Evolutionary conservation across 1,140 invertebrate genomes (phyloP).

Genomic region (Lamellibrachia luymesi): DNA sequence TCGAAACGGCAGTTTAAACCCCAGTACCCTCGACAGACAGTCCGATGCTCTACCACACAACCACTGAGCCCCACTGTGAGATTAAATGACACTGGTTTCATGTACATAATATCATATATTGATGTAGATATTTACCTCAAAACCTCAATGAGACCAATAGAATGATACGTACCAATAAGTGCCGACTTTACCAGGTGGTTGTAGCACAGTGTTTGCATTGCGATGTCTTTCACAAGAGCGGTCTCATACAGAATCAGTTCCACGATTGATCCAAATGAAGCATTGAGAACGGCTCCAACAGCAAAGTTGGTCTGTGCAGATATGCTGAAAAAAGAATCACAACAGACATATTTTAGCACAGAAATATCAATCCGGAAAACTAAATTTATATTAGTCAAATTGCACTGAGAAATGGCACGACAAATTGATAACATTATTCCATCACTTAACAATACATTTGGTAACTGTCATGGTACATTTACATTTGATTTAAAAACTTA

Average conservation of each 20-base stretch:
- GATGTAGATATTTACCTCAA: background rate
- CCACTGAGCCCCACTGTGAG: too few species aligned
- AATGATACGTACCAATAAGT: constrained; percentile 38
- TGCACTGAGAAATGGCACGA: background rate
- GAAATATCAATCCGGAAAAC: background rate
- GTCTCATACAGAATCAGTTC: constrained; percentile 50
- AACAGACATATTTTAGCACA: background rate
- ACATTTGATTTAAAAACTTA: background rate
- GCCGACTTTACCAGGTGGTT: constrained; percentile 48
- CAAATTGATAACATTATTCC: background rate
- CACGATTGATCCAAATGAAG: constrained; percentile 52
- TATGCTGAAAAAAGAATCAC: constrained; percentile 38
- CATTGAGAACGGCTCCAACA: constrained; percentile 49
- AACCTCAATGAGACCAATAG: background rate
- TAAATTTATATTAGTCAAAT: background rate
- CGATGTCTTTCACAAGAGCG: constrained; percentile 40
- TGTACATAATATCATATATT: too few species aligned
- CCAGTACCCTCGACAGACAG: too few species aligned
- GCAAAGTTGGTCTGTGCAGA: constrained; percentile 52
- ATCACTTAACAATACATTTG: background rate
- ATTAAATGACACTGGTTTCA: too few species aligned
- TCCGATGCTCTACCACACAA: too few species aligned
- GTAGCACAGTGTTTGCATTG: constrained; percentile 35
- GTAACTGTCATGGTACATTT: background rate
- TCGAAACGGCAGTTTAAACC: too few species aligned